These are phyloP conservation scores for Tachina lurida DNA, from an alignment of 2,888 invertebrate genomes.

Conservation along the genomic window DNA sequence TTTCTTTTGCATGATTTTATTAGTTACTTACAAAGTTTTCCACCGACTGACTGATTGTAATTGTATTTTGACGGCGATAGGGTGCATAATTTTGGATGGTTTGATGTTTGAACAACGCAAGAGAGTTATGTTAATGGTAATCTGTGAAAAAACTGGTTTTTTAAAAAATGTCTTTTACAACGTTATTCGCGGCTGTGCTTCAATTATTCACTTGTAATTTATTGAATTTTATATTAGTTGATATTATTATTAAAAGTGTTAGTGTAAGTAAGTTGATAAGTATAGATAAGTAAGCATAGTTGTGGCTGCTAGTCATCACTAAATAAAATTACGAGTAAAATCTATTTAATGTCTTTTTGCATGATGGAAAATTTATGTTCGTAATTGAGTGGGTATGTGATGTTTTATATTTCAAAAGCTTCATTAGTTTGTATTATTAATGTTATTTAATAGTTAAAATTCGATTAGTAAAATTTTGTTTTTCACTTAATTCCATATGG, in stretches of 20 bases:
- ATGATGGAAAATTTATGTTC: not conserved
- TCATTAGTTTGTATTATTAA: constrained; percentile 74
- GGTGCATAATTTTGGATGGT: no score
- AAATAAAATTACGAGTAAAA: not conserved
- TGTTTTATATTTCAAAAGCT: constrained; percentile 47
- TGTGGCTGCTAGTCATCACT: not conserved
- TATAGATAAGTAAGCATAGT: not conserved
- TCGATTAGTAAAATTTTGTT: constrained; percentile 73
- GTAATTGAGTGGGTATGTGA: constrained; percentile 10
- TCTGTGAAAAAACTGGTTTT: no score
- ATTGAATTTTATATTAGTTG: constrained; percentile 47
- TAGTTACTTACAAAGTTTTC: no score
- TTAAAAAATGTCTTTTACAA: no score
- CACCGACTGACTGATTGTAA: no score
- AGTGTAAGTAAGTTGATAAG: not conserved
- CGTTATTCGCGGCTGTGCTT: no score
- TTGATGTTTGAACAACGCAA: no score
- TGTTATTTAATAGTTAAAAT: constrained; percentile 75
- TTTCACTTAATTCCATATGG: constrained; percentile 64
- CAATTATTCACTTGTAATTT: constrained; percentile 80
- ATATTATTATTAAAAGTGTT: not conserved
- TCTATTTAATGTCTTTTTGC: not conserved
- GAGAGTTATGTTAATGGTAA: no score
- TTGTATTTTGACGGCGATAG: no score
- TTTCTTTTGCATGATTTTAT: no score